A percentile compares a stretch with the other conserved stretches of the same genome.
Conservation (phyloP, 2,113 vertebrate genomes). For the Butorides virescens region DNA sequence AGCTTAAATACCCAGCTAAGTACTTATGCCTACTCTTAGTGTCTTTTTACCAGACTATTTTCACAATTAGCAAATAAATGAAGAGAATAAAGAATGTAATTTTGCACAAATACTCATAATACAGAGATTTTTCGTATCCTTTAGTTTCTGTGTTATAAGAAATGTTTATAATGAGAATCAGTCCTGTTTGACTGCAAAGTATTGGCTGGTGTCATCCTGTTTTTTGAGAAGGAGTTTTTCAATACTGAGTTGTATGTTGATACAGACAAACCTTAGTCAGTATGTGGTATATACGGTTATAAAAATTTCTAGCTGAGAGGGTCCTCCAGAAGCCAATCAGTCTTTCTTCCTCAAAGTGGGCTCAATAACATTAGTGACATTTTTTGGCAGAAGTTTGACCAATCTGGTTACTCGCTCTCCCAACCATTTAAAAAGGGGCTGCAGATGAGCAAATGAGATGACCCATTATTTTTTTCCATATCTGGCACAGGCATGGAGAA, state of each 20-base stretch:
- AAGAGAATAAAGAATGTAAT: not conserved
- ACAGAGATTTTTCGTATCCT: not conserved
- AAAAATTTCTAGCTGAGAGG: not conserved
- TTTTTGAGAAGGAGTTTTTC: not conserved
- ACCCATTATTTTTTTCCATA: accelerated
- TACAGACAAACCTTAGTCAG: not conserved
- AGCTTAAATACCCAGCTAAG: constrained; percentile 54
- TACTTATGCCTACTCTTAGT: not conserved
- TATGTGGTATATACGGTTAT: not conserved
- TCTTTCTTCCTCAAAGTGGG: not conserved
- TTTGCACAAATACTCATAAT: not conserved
- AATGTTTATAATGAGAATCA: not conserved
- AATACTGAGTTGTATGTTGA: not conserved
- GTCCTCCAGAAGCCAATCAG: not conserved
- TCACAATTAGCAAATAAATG: constrained; percentile 40
- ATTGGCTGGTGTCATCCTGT: not conserved
- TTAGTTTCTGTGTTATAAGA: not conserved
- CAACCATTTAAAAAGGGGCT: not conserved
- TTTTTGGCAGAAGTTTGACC: not conserved
- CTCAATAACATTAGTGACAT: not conserved
- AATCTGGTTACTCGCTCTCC: not conserved
- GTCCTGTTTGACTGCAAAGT: not conserved
- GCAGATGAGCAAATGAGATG: not conserved
- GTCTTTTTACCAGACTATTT: constrained; percentile 12
- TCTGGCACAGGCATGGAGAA: not conserved